Evolutionary conservation across 2,888 invertebrate genomes (phyloP).

Genomic region (Papilio demoleus): DNA sequence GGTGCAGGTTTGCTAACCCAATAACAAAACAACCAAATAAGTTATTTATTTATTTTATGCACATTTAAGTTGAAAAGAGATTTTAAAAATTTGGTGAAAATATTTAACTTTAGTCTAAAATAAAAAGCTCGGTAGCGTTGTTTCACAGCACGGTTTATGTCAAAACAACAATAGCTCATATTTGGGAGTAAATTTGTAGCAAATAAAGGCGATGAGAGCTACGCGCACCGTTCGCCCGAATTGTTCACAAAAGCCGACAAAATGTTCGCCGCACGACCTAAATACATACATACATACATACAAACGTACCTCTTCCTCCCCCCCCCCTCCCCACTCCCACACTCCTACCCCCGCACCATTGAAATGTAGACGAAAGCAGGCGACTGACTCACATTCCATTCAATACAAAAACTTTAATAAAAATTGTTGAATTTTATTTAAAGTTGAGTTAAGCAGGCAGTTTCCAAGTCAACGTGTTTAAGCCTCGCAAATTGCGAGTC

Average conservation of each 20-base stretch:
- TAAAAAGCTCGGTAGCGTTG: neutral
- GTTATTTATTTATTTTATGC: neutral
- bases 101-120: neutral
- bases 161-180: neutral
- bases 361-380: neutral
- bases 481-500: neutral
- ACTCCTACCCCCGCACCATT: neutral
- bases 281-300: neutral
- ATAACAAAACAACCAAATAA: too few species aligned
- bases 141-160: neutral
- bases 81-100: neutral
- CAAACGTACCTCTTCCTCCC: neutral
- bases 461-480: neutral
- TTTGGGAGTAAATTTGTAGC: slow-evolving; percentile 1
- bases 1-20: too few species aligned
- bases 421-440: neutral
- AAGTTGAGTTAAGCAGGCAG: neutral
- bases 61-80: neutral
- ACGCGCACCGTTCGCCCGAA: slow-evolving; percentile 5
- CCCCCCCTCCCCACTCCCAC: too few species aligned
- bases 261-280: neutral
- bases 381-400: neutral
- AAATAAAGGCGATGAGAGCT: neutral
- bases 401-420: neutral
- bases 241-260: slow-evolving; percentile 5